phyloP scores from a whole-genome alignment of 2,888 invertebrate genomes.

The Agrypnus murinus region DNA sequence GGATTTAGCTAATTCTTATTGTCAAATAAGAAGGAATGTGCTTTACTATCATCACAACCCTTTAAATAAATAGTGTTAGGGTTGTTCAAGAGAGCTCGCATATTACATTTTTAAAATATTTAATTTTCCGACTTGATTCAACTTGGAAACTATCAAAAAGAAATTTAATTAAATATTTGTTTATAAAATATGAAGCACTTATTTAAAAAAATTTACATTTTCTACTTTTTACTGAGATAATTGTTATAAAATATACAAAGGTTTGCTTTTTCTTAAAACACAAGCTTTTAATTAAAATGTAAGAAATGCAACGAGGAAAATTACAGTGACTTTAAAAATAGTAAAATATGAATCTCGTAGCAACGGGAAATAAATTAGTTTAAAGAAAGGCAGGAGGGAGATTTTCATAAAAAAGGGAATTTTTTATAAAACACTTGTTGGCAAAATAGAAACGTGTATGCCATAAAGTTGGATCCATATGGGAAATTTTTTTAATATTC shows the following conservation, averaged over 20 bases:
- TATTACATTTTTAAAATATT: no score
- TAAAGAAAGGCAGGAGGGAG: not conserved
- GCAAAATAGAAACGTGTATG: slow-evolving; percentile 1
- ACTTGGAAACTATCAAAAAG: no score
- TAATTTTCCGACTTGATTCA: no score
- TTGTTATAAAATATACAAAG: no score
- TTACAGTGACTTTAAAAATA: not conserved
- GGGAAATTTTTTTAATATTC: no score
- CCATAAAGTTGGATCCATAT: no score
- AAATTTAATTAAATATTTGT: no score
- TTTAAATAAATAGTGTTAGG: not conserved
- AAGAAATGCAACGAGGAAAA: not conserved
- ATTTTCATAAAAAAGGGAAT: not conserved
- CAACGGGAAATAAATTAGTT: not conserved
- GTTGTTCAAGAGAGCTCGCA: not conserved
- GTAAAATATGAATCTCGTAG: not conserved
- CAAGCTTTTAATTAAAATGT: not conserved
- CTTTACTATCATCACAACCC: no score
- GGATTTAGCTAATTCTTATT: slow-evolving; percentile 23
- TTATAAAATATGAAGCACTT: no score
- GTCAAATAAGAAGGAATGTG: slow-evolving; percentile 3
- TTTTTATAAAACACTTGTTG: slow-evolving; percentile 27
- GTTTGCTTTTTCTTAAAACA: no score
- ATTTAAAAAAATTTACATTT: no score
- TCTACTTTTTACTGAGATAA: no score